phyloP scores from a whole-genome alignment of 2,797 vertebrate species.

The Sebastes wilsoni region DNA sequence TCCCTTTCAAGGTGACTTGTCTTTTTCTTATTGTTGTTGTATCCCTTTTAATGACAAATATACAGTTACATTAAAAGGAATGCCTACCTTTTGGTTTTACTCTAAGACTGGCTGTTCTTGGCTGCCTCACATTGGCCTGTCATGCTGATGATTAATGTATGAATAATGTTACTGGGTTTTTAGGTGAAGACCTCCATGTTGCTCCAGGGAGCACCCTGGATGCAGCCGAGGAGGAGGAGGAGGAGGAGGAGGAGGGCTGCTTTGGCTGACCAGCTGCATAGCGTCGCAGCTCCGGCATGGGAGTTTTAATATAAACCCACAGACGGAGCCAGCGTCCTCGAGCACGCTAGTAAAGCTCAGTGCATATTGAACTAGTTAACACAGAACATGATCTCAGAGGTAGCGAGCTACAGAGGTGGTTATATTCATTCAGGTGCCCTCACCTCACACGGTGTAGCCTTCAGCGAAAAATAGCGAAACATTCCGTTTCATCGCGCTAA shows the following conservation, averaged over 20 bases:
- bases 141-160: constrained; percentile 65
- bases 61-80: constrained; percentile 31
- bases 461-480: constrained; percentile 41
- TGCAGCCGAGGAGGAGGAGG: constrained; percentile 43
- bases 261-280: constrained; percentile 48
- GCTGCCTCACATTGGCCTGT: constrained; percentile 46
- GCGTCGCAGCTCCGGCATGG: constrained; percentile 35
- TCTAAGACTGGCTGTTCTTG: constrained; percentile 48
- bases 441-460: constrained; percentile 58
- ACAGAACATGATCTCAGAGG: constrained; percentile 65
- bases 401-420: constrained; percentile 57
- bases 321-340: constrained; percentile 40
- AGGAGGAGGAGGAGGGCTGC: constrained; percentile 14
- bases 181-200: constrained; percentile 56
- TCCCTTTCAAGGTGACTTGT: constrained; percentile 33
- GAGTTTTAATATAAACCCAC: constrained; percentile 53
- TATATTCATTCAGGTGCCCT: constrained; percentile 59
- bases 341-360: constrained; percentile 60
- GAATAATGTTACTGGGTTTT: constrained; percentile 58
- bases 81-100: constrained; percentile 6
- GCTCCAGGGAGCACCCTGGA: constrained; percentile 38
- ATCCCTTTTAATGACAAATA: constrained; percentile 26
- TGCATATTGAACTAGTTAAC: constrained; percentile 64
- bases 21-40: constrained; percentile 39
- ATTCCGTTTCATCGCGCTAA: constrained; percentile 45